Evolutionary conservation across 2,113 vertebrate species (phyloP).

Genomic region (Lamprologus lemairii): DNA sequence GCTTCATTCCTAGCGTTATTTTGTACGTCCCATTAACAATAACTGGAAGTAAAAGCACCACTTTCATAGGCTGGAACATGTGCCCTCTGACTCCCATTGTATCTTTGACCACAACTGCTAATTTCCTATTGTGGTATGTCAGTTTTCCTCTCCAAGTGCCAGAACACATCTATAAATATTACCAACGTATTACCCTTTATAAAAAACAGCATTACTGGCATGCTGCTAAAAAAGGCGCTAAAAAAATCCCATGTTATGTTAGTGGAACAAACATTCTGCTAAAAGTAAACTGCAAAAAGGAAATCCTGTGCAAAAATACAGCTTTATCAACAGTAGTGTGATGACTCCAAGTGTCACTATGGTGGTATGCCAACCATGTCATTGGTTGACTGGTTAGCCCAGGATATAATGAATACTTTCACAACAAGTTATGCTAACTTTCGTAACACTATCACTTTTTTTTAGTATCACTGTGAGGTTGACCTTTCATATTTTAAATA

Average conservation of each 20-base stretch:
- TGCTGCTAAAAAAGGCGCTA: neutral
- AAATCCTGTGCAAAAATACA: neutral
- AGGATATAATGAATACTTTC: neutral
- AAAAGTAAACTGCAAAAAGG: neutral
- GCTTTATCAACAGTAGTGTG: neutral
- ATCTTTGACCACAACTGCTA: neutral
- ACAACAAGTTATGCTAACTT: neutral
- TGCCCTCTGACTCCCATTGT: slow-evolving; percentile 3
- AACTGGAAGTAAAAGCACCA: slow-evolving; percentile 16
- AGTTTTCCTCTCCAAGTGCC: neutral
- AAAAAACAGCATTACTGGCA: neutral
- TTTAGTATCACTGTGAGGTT: neutral
- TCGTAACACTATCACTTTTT: neutral
- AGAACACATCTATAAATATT: neutral
- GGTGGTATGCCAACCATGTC: neutral
- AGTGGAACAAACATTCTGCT: neutral
- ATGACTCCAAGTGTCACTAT: neutral
- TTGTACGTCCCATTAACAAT: neutral
- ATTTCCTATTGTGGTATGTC: neutral
- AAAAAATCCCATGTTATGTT: neutral
- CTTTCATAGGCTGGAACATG: neutral
- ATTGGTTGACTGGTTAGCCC: neutral
- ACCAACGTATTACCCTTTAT: neutral
- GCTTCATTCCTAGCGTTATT: neutral
- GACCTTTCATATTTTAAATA: neutral